These are phyloP conservation scores for Uloborus plumipes DNA, from an alignment of 2,888 invertebrate genomes.

Conservation along the genomic window DNA sequence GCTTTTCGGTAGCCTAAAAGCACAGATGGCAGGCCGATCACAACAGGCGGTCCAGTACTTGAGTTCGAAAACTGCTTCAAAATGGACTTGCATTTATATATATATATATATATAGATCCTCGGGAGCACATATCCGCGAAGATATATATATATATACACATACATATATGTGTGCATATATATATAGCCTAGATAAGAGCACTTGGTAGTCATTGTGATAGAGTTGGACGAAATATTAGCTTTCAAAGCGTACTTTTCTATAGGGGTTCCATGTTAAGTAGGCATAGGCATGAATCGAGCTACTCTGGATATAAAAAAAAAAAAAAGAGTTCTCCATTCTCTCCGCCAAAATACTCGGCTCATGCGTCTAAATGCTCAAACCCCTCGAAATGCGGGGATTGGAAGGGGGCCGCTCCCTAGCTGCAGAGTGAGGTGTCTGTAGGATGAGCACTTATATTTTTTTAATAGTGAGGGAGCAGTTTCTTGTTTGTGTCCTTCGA, in stretches of 20 bases:
- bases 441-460: too few relatives aligned
- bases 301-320: slow-evolving; percentile 20
- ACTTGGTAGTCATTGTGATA: slow-evolving; percentile 55
- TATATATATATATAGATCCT: slow-evolving; percentile 42
- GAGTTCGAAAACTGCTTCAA: slow-evolving; percentile 48
- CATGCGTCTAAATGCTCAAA: slow-evolving; percentile 55
- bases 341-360: slow-evolving; percentile 56
- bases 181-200: slow-evolving; percentile 52
- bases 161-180: slow-evolving; percentile 41
- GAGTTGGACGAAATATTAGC: slow-evolving; percentile 63
- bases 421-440: too few relatives aligned
- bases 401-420: slow-evolving; percentile 7
- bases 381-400: slow-evolving; percentile 12
- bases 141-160: slow-evolving; percentile 37
- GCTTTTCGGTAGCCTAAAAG: slow-evolving; percentile 27
- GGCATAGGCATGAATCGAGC: slow-evolving; percentile 58
- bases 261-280: slow-evolving; percentile 60
- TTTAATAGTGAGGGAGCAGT: too few relatives aligned
- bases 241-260: slow-evolving; percentile 52
- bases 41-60: slow-evolving; percentile 48
- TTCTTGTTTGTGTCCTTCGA: too few relatives aligned
- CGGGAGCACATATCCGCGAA: slow-evolving; percentile 28
- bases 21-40: slow-evolving; percentile 55
- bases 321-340: slow-evolving; percentile 31
- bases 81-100: slow-evolving; percentile 55